Evolutionary conservation across 2,113 vertebrate genomes (phyloP).

Genomic region (Anas platyrhynchos): DNA sequence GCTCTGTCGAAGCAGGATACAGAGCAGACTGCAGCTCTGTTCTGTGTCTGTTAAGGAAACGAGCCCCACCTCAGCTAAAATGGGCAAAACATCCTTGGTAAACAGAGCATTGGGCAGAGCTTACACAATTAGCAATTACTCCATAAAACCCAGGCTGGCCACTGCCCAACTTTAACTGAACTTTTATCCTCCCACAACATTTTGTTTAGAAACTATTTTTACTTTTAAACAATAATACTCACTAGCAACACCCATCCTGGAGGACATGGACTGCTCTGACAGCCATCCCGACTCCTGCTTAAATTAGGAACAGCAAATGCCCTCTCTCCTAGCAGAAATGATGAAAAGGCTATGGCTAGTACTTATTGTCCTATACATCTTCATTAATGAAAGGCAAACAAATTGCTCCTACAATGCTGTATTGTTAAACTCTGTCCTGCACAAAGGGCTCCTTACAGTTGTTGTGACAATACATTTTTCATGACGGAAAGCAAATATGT

Average conservation of each 20-base stretch:
- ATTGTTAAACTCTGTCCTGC: neutral
- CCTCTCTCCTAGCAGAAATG: neutral
- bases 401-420: conserved; percentile 1
- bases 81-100: conserved; percentile 74
- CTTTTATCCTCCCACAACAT: conserved; percentile 54
- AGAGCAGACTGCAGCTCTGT: conserved; percentile 69
- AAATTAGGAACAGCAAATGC: neutral
- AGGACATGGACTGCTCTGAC: conserved; percentile 14
- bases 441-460: conserved; percentile 4
- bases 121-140: conserved; percentile 70
- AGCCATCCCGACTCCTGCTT: neutral
- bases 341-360: neutral
- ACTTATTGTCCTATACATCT: conserved; percentile 40
- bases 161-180: conserved; percentile 40
- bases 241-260: conserved; percentile 58
- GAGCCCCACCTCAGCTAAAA: conserved; percentile 76
- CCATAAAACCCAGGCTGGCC: conserved; percentile 8
- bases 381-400: conserved; percentile 54
- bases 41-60: conserved; percentile 75
- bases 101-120: conserved; percentile 68
- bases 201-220: conserved; percentile 68
- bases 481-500: neutral
- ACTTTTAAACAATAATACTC: conserved; percentile 45
- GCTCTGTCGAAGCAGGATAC: conserved; percentile 73
- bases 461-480: neutral